Percentiles rank a stretch among this genome's conserved stretches.
These are phyloP conservation scores for Galaxias olidus DNA, from an alignment of 2,797 vertebrate species.

Conservation along the genomic window DNA sequence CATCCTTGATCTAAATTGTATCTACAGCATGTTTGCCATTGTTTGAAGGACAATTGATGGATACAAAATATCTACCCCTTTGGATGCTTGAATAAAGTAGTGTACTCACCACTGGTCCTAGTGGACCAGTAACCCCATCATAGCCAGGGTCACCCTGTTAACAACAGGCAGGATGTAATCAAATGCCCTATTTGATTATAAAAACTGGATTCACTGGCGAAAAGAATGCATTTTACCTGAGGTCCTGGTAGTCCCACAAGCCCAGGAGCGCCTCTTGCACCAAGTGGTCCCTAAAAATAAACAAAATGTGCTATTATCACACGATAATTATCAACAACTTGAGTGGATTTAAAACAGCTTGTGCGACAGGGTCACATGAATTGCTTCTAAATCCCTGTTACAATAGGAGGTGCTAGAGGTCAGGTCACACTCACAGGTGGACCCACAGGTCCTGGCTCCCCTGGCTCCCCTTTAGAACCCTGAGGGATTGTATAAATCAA, in stretches of 20 bases:
- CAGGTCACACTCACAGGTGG: constrained; percentile 54
- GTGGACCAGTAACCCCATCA: constrained; percentile 65
- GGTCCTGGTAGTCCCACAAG: constrained; percentile 68
- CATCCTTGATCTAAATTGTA: no score
- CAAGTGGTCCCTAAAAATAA: constrained; percentile 67
- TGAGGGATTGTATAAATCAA: constrained; percentile 49
- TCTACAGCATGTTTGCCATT: no score
- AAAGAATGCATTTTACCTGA: constrained; percentile 58
- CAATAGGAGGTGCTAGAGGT: neutral
- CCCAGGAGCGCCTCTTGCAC: constrained; percentile 72
- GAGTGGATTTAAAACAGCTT: neutral
- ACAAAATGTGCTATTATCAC: neutral
- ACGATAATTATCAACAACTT: neutral
- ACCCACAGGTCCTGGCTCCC: constrained; percentile 69
- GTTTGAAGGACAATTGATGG: neutral
- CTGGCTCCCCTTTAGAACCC: constrained; percentile 78
- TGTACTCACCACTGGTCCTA: constrained; percentile 71
- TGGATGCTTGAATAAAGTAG: neutral
- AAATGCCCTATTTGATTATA: neutral
- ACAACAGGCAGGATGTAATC: neutral
- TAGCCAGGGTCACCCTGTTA: constrained; percentile 72
- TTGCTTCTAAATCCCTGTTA: neutral
- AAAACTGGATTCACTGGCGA: neutral
- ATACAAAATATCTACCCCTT: neutral
- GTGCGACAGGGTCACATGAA: neutral